phyloP scores from a whole-genome alignment of 2,797 vertebrate genomes.

The Sciurus carolinensis region DNA sequence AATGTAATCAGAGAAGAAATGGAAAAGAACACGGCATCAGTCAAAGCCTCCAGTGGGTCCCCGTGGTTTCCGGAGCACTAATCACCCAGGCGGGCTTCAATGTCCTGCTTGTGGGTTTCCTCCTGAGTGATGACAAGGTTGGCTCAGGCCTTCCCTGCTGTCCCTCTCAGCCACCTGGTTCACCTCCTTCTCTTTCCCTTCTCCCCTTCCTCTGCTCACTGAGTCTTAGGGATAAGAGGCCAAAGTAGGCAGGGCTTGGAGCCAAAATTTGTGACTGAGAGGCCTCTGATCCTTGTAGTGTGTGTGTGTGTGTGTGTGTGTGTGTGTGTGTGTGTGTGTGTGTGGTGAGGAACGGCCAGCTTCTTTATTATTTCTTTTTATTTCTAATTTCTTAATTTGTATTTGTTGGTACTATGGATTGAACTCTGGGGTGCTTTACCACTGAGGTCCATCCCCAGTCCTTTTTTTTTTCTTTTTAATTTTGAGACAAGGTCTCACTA shows the following conservation, averaged over 20 bases:
- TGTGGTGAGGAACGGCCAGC: not conserved
- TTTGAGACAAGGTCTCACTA: too few relatives aligned
- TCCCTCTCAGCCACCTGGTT: not conserved
- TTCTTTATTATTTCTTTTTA: too few relatives aligned
- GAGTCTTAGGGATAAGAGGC: not conserved
- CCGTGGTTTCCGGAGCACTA: conserved; percentile 77
- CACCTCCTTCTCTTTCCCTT: not conserved
- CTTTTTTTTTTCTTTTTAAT: too few relatives aligned
- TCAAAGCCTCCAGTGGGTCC: conserved; percentile 73
- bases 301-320: accelerated
- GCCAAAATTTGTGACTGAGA: not conserved
- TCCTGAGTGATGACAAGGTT: conserved; percentile 47
- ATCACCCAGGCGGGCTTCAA: not conserved
- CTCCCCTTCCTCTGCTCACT: not conserved
- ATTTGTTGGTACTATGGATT: too few relatives aligned
- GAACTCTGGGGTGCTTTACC: too few relatives aligned
- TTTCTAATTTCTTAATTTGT: too few relatives aligned
- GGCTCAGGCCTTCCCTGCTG: not conserved
- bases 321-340: accelerated
- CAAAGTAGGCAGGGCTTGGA: not conserved
- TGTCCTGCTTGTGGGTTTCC: conserved; percentile 66
- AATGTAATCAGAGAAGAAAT: conserved; percentile 86
- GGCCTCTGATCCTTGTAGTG: not conserved
- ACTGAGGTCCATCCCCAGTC: too few relatives aligned
- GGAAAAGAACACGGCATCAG: conserved; percentile 80